phyloP scores from a whole-genome alignment of 2,888 invertebrate species.

The Perizoma flavofasciatum region DNA sequence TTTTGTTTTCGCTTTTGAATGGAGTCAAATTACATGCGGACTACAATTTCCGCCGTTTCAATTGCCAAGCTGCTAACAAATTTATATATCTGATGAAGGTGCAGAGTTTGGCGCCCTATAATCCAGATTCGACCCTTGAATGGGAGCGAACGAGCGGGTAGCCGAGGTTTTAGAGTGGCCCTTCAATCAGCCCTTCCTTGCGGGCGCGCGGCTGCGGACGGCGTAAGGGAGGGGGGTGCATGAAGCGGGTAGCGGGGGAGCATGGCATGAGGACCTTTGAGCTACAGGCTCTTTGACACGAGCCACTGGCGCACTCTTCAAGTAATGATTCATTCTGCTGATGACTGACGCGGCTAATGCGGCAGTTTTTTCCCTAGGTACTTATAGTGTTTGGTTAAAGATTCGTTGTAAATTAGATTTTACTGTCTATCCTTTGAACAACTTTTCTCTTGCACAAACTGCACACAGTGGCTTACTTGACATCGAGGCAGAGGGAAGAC shows the following conservation, averaged over 20 bases:
- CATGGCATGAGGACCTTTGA: constrained; percentile 75
- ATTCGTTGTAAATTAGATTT: constrained; percentile 62
- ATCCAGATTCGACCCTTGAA: constrained; percentile 82
- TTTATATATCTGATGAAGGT: constrained; percentile 82
- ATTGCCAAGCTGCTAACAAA: constrained; percentile 70
- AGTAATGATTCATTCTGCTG: constrained; percentile 84
- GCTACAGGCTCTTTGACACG: constrained; percentile 82
- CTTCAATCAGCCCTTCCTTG: constrained; percentile 81
- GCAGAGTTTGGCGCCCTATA: constrained; percentile 81
- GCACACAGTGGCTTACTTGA: constrained; percentile 22
- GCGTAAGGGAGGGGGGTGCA: constrained; percentile 40
- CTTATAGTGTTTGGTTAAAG: constrained; percentile 66
- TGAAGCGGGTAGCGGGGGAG: constrained; percentile 43
- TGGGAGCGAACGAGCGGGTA: constrained; percentile 81
- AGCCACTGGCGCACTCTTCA: constrained; percentile 83
- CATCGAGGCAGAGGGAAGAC: constrained; percentile 5
- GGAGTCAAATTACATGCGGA: constrained; percentile 65
- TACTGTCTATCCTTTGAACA: constrained; percentile 48
- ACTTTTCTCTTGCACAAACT: constrained; percentile 37
- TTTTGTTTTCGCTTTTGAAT: constrained; percentile 60
- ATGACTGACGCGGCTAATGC: constrained; percentile 82
- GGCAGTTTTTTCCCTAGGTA: constrained; percentile 58
- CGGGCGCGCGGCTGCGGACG: constrained; percentile 55
- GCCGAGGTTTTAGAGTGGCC: constrained; percentile 82
- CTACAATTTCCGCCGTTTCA: constrained; percentile 72